phyloP scores from a whole-genome alignment of 2,113 vertebrate genomes.

The Jacana jacana region DNA sequence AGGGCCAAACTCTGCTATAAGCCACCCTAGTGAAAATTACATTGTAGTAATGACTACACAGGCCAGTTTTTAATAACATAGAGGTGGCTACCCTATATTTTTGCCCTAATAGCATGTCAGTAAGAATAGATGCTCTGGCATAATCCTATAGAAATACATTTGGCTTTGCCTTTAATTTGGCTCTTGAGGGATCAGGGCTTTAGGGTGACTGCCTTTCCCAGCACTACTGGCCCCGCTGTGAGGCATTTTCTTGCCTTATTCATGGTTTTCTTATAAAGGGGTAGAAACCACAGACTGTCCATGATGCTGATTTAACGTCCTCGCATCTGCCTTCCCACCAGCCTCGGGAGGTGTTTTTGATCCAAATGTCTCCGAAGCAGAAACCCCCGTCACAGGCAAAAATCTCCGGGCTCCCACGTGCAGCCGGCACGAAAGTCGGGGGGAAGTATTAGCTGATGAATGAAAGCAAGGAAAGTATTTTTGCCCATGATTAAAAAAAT shows the following conservation, averaged over 20 bases:
- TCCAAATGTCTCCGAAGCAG: rapidly evolving
- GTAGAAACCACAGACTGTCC: background rate
- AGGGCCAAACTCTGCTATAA: background rate
- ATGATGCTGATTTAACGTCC: background rate
- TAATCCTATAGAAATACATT: background rate
- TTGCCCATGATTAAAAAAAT: constrained; percentile 14
- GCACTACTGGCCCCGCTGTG: background rate
- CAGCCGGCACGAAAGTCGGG: background rate
- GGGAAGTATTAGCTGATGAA: constrained; percentile 34
- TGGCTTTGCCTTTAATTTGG: background rate
- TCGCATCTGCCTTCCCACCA: background rate
- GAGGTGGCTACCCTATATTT: background rate
- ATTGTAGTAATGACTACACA: background rate
- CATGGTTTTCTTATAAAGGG: background rate
- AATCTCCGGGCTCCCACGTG: background rate
- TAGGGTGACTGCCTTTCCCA: background rate
- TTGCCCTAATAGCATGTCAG: background rate
- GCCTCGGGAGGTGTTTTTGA: background rate
- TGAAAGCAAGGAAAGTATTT: constrained; percentile 44
- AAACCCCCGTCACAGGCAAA: background rate
- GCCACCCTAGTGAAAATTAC: background rate
- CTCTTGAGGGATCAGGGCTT: background rate
- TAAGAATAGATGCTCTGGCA: background rate
- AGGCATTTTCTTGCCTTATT: background rate
- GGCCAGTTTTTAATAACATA: background rate